These are phyloP conservation scores for Bujurquina vittata DNA, from an alignment of 2,113 vertebrate genomes.

Conservation along the genomic window DNA sequence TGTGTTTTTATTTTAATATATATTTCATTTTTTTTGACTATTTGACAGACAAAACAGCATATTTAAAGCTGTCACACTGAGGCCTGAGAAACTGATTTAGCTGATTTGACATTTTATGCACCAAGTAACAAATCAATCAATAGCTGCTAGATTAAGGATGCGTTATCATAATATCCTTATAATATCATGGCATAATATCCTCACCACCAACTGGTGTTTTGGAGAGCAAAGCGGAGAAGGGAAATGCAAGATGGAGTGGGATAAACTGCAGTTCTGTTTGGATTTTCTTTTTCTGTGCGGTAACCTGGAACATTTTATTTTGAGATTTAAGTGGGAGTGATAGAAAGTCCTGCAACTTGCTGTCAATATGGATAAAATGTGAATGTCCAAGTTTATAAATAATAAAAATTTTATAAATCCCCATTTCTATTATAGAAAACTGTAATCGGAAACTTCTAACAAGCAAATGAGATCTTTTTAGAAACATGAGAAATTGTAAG, in stretches of 20 bases:
- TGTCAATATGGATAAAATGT: not conserved
- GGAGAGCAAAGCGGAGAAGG: not conserved
- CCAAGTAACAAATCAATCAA: not conserved
- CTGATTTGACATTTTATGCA: not conserved
- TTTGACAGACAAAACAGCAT: not conserved
- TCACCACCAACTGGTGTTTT: not conserved
- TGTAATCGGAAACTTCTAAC: not conserved
- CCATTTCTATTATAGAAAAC: not conserved
- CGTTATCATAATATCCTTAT: too few relatives aligned
- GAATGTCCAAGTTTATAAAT: not conserved
- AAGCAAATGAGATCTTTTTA: not conserved
- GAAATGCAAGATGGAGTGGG: not conserved
- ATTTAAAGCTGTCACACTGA: not conserved
- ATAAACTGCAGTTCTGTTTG: not conserved
- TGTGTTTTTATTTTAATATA: not conserved
- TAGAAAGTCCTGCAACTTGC: not conserved
- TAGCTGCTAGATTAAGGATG: not conserved
- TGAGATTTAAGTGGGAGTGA: not conserved
- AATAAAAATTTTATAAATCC: not conserved
- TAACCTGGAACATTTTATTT: not conserved
- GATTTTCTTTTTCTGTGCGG: not conserved
- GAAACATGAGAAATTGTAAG: not conserved
- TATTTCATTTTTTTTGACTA: not conserved
- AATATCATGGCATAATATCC: not conserved
- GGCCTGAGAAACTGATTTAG: not conserved